Evolutionary conservation across 2,113 vertebrate genomes (phyloP).

Genomic region (Eidolon helvum): DNA sequence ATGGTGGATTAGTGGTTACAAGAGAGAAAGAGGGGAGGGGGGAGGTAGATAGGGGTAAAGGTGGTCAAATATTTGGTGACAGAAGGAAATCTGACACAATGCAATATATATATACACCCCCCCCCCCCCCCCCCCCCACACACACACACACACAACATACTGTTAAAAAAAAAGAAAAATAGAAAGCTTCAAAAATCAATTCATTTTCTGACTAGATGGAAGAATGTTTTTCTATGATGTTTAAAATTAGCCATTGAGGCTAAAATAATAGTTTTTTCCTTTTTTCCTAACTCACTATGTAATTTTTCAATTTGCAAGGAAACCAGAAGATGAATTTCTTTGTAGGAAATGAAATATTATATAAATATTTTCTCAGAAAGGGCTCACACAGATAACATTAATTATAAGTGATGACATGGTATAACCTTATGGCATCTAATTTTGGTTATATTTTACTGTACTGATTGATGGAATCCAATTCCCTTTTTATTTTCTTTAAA

Average conservation of each 20-base stretch:
- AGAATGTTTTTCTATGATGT: conserved; percentile 21
- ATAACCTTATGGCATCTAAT: conserved; percentile 38
- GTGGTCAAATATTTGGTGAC: too few relatives aligned
- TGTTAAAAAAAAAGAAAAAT: neutral
- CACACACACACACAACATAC: too few relatives aligned
- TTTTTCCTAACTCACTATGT: neutral
- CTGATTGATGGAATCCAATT: conserved; percentile 64
- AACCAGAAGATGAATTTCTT: conserved; percentile 49
- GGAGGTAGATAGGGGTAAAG: too few relatives aligned
- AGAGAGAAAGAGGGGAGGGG: too few relatives aligned
- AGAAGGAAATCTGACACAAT: too few relatives aligned
- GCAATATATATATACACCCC: too few relatives aligned
- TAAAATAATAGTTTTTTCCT: neutral
- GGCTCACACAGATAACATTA: conserved; percentile 5
- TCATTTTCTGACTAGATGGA: neutral
- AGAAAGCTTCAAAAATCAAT: neutral
- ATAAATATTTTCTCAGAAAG: conserved; percentile 50
- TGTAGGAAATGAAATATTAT: conserved; percentile 17
- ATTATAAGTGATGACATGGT: conserved; percentile 53
- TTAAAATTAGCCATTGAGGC: conserved; percentile 32
- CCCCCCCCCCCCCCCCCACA: too few relatives aligned
- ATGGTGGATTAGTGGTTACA: too few relatives aligned
- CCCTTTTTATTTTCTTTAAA: conserved; percentile 61
- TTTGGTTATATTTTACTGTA: conserved; percentile 43
- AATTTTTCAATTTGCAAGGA: conserved; percentile 24